A percentile compares a stretch with the other conserved stretches of the same genome.
Evolutionary conservation across 1,140 invertebrate species (phyloP).

Genomic region (Spodoptera litura): DNA sequence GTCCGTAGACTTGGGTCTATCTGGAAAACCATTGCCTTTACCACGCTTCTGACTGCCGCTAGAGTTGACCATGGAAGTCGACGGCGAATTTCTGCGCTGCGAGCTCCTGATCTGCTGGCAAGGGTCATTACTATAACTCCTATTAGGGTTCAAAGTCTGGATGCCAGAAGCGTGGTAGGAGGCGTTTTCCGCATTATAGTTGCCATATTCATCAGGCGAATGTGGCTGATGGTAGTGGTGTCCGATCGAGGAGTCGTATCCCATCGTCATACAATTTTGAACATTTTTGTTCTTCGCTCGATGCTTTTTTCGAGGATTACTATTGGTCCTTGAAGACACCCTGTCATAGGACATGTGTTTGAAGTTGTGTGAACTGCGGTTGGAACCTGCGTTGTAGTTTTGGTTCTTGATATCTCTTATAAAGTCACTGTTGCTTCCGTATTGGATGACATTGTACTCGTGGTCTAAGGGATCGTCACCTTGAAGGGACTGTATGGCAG

Average conservation of each 20-base stretch:
- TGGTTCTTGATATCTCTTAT: constrained; percentile 84
- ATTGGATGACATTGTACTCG: constrained; percentile 86
- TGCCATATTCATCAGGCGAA: constrained; percentile 80
- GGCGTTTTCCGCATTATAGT: constrained; percentile 82
- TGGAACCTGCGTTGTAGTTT: constrained; percentile 82
- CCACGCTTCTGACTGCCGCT: constrained; percentile 83
- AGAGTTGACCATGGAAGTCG: constrained; percentile 79
- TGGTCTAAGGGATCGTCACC: constrained; percentile 83
- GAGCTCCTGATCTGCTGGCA: constrained; percentile 74
- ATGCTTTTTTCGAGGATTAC: constrained; percentile 84
- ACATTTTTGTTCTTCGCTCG: constrained; percentile 82
- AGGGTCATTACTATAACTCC: constrained; percentile 75
- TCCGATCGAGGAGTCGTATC: constrained; percentile 79
- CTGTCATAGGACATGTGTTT: constrained; percentile 85
- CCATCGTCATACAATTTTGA: constrained; percentile 85
- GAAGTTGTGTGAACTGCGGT: constrained; percentile 84
- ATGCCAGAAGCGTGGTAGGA: constrained; percentile 85
- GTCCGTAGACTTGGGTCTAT: constrained; percentile 86
- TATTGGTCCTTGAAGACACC: constrained; percentile 83
- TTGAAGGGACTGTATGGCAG: constrained; percentile 82
- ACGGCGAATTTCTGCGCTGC: constrained; percentile 81
- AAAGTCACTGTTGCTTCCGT: constrained; percentile 83
- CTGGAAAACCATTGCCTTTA: constrained; percentile 76
- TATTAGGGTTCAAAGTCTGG: constrained; percentile 83
- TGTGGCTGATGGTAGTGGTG: constrained; percentile 85